Percentiles rank a stretch among this genome's conserved stretches.
These are phyloP conservation scores for Dinoponera quadriceps DNA, from an alignment of 1,140 invertebrate species.

Conservation along the genomic window DNA sequence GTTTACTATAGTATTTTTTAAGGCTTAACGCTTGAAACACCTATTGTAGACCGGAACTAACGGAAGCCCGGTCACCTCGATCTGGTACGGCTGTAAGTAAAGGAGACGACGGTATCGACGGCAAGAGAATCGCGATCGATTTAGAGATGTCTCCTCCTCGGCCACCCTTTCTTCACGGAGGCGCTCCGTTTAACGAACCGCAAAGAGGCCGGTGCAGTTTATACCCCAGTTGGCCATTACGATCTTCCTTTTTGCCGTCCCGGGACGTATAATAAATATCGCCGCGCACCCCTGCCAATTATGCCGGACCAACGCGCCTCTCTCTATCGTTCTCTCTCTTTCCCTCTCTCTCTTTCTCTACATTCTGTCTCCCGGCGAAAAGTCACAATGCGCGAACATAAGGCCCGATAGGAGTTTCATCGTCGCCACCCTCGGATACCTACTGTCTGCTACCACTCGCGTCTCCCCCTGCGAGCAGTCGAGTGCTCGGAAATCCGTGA, in stretches of 20 bases:
- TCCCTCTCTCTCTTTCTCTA: neutral
- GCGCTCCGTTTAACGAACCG: constrained; percentile 82
- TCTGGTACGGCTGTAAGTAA: too few species aligned
- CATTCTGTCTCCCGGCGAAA: constrained; percentile 37
- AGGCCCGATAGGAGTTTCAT: constrained; percentile 74
- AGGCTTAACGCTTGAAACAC: too few species aligned
- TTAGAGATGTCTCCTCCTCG: constrained; percentile 3
- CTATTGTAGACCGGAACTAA: too few species aligned
- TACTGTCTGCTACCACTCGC: constrained; percentile 2
- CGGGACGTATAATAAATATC: constrained; percentile 82
- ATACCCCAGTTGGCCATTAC: constrained; percentile 83
- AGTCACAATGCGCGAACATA: constrained; percentile 80
- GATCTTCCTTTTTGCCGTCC: constrained; percentile 76
- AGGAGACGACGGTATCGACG: neutral
- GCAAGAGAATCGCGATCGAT: neutral
- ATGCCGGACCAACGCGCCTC: constrained; percentile 67
- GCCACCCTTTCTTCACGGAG: constrained; percentile 67
- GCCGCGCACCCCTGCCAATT: constrained; percentile 82
- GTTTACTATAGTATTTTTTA: too few species aligned
- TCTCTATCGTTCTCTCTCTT: neutral
- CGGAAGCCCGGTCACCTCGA: too few species aligned
- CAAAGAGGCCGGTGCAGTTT: constrained; percentile 83
- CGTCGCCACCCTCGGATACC: constrained; percentile 56
- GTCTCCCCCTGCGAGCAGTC: constrained; percentile 34
- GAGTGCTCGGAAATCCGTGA: constrained; percentile 74